phyloP scores from a whole-genome alignment of 2,888 invertebrate species.

The Macrosoma leucophasiata region DNA sequence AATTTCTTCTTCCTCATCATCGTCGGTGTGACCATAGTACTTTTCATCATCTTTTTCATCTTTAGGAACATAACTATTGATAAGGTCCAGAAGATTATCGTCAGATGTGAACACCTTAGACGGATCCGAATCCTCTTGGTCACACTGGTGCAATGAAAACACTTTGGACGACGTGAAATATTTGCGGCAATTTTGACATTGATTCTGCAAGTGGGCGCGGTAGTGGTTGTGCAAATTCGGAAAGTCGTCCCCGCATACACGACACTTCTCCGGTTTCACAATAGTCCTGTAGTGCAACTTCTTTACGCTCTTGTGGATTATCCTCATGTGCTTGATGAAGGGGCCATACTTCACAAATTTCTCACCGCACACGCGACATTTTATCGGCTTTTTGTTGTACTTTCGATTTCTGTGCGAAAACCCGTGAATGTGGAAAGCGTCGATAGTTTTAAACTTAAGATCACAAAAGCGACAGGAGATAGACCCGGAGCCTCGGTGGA shows the following conservation, averaged over 20 bases:
- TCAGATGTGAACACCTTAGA: slow-evolving; percentile 56
- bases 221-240: slow-evolving; percentile 78
- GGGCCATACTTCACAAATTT: slow-evolving; percentile 64
- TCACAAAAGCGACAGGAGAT: slow-evolving; percentile 69
- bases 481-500: slow-evolving; percentile 59
- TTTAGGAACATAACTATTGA: slow-evolving; percentile 54
- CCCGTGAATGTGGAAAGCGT: slow-evolving; percentile 66
- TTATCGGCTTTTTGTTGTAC: slow-evolving; percentile 61
- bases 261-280: slow-evolving; percentile 72
- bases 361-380: slow-evolving; percentile 59
- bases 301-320: slow-evolving; percentile 50
- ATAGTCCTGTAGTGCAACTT: slow-evolving; percentile 60
- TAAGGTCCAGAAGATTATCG: slow-evolving; percentile 44
- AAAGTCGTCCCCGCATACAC: slow-evolving; percentile 75
- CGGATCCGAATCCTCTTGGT: slow-evolving; percentile 50
- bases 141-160: slow-evolving; percentile 53
- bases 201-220: slow-evolving; percentile 75
- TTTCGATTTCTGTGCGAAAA: slow-evolving; percentile 66
- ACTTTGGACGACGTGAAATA: slow-evolving; percentile 58
- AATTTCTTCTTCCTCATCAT: slow-evolving; percentile 39
- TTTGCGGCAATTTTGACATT: slow-evolving; percentile 64
- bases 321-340: slow-evolving; percentile 61
- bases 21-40: slow-evolving; percentile 54
- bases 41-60: slow-evolving; percentile 62
- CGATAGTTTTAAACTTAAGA: slow-evolving; percentile 66